phyloP scores from a whole-genome alignment of 2,888 invertebrate genomes.

The Mimas tiliae region DNA sequence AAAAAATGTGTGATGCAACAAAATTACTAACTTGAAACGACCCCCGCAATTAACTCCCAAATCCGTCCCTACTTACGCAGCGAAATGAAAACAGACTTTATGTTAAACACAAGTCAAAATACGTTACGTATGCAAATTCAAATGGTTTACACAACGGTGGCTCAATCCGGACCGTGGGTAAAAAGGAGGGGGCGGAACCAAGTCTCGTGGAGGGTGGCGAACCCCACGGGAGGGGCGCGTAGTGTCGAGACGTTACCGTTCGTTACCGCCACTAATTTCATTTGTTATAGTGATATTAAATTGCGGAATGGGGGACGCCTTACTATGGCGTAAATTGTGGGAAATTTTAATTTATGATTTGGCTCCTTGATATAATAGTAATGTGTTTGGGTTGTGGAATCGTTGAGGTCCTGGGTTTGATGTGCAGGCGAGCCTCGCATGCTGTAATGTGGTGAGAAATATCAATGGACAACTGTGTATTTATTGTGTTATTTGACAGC shows the following conservation, averaged over 20 bases:
- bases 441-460: no score
- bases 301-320: not conserved
- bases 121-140: slow-evolving; percentile 7
- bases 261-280: slow-evolving; percentile 4
- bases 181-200: not conserved
- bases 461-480: no score
- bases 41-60: not conserved
- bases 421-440: no score
- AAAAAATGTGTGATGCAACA: not conserved
- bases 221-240: not conserved
- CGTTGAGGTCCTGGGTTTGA: no score
- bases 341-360: not conserved
- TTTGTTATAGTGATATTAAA: slow-evolving; percentile 12
- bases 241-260: not conserved
- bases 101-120: slow-evolving; percentile 17
- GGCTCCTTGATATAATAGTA: no score
- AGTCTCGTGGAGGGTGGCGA: no score
- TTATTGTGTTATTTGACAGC: no score
- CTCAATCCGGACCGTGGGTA: not conserved
- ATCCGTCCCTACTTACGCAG: not conserved
- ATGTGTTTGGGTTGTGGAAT: no score
- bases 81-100: not conserved
- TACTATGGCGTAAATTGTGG: not conserved
- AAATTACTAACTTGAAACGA: not conserved
- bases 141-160: not conserved